Evolutionary conservation across 2,888 invertebrate species (phyloP).

Genomic region (Drosophila recens): DNA sequence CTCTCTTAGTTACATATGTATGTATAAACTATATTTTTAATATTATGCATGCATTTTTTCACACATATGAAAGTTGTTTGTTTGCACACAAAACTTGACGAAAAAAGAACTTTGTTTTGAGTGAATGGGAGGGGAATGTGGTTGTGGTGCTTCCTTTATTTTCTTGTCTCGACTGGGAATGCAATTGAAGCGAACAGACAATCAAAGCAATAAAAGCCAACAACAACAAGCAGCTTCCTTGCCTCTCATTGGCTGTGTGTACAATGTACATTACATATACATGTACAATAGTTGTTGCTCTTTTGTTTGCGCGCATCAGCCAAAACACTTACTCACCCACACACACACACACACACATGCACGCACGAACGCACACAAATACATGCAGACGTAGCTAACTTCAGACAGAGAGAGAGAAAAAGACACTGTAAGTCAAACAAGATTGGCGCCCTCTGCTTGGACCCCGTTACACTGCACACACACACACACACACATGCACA

Average conservation of each 20-base stretch:
- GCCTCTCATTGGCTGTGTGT: constrained; percentile 39
- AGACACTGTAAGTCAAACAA: constrained; percentile 66
- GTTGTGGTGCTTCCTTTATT: constrained; percentile 26
- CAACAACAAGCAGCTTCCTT: constrained; percentile 39
- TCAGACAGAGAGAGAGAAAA: constrained; percentile 51
- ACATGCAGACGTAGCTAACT: constrained; percentile 22
- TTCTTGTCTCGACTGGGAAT: constrained; percentile 50
- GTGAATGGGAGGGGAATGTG: constrained; percentile 1
- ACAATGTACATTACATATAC: constrained; percentile 1
- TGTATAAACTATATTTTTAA: constrained; percentile 5
- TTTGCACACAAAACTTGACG: constrained; percentile 17
- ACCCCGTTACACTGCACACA: constrained; percentile 21
- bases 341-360: constrained; percentile 14
- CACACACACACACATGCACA: constrained; percentile 12
- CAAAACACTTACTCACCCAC: constrained; percentile 41
- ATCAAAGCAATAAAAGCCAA: constrained; percentile 47
- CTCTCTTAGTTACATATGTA: background rate
- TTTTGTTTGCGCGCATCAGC: constrained; percentile 55
- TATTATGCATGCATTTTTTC: constrained; percentile 16
- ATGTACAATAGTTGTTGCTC: constrained; percentile 54
- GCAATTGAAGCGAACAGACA: constrained; percentile 52
- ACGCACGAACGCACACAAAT: constrained; percentile 1
- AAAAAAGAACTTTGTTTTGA: constrained; percentile 37
- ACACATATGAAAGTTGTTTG: constrained; percentile 9
- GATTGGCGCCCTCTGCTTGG: constrained; percentile 39